Evolutionary conservation across 2,113 vertebrate species (phyloP).

Genomic region (Pseudopodoces humilis): DNA sequence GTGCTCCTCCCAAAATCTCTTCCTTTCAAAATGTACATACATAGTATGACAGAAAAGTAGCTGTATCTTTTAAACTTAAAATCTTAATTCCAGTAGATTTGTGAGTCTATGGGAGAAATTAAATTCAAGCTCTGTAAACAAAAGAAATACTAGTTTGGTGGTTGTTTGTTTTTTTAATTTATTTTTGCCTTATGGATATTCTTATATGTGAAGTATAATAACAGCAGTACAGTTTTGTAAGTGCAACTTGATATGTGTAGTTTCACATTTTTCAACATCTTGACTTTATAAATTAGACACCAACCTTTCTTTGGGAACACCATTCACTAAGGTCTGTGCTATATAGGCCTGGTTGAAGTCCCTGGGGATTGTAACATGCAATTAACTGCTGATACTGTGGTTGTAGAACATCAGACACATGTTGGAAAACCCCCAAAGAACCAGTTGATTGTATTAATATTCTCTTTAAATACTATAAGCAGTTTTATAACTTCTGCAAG

Average conservation of each 20-base stretch:
- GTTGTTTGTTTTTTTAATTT: accelerated
- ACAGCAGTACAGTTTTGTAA: neutral
- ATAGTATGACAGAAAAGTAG: neutral
- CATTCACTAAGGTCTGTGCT: neutral
- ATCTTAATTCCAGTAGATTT: neutral
- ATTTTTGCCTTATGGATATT: neutral
- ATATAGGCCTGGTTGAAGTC: neutral
- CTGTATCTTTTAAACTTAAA: neutral
- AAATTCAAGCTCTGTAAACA: neutral
- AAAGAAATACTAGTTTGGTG: neutral
- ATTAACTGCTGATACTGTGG: neutral
- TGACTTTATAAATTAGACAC: neutral
- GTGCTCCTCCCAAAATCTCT: neutral
- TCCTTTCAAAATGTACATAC: neutral
- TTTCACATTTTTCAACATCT: neutral
- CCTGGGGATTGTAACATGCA: neutral
- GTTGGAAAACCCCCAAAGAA: neutral
- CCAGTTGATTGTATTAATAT: neutral
- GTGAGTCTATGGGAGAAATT: neutral
- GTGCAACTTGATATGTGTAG: neutral
- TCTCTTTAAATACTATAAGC: neutral
- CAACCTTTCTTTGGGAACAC: neutral
- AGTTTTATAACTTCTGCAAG: neutral
- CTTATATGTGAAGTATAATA: neutral
- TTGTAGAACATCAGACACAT: neutral